phyloP scores from a whole-genome alignment of 2,113 vertebrate genomes.

The Tychaedon coryphoeus region DNA sequence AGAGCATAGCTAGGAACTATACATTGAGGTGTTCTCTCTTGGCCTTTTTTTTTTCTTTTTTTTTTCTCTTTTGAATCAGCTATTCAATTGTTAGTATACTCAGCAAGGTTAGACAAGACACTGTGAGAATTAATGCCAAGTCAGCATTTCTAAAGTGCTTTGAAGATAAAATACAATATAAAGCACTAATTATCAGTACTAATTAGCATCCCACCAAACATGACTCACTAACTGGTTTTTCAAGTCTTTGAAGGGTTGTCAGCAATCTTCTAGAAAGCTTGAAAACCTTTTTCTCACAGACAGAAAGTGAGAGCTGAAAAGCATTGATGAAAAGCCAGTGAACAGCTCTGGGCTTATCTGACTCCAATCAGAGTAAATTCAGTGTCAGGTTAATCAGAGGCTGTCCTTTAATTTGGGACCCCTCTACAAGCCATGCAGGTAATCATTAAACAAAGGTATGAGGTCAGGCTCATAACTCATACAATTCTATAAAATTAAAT shows the following conservation, averaged over 20 bases:
- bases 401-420: not conserved
- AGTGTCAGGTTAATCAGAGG: not conserved
- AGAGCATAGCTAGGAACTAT: not conserved
- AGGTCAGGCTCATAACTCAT: not conserved
- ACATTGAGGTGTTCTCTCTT: not conserved
- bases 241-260: slow-evolving; percentile 29
- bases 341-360: not conserved
- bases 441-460: not conserved
- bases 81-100: not conserved
- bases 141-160: slow-evolving; percentile 35
- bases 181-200: slow-evolving; percentile 18
- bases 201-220: slow-evolving; percentile 23
- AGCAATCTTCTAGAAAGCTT: not conserved
- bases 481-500: not conserved
- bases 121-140: not conserved
- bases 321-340: not conserved
- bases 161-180: slow-evolving; percentile 34
- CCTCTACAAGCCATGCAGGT: not conserved
- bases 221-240: slow-evolving; percentile 49
- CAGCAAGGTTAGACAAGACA: not conserved
- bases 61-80: not conserved
- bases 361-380: not conserved
- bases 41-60: not conserved
- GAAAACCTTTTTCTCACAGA: not conserved
- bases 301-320: not conserved